Percentiles rank a stretch among this genome's conserved stretches.
These are phyloP conservation scores for Oegoconia quadripuncta DNA, from an alignment of 2,888 invertebrate species.

Conservation along the genomic window DNA sequence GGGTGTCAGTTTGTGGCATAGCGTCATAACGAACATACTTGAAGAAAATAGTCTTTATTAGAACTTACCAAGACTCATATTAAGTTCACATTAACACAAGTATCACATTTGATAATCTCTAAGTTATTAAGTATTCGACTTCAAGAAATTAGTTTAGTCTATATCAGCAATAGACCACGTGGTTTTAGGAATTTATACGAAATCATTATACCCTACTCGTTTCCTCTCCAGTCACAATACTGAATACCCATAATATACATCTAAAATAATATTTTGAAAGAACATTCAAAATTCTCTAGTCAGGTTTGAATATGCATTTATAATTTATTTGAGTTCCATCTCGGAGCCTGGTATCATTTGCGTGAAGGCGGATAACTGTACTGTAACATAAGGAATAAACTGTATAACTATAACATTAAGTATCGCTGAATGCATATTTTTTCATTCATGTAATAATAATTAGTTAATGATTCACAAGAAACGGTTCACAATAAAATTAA, in stretches of 20 bases:
- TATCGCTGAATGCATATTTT: conserved; percentile 66
- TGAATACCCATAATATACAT: neutral
- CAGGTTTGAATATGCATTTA: conserved; percentile 69
- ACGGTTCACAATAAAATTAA: conserved; percentile 1
- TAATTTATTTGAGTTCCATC: conserved; percentile 55
- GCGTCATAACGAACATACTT: too few species aligned
- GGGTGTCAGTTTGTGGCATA: too few species aligned
- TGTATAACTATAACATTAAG: conserved; percentile 19
- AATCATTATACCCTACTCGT: too few species aligned
- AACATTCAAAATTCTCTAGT: conserved; percentile 65
- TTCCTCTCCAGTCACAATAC: neutral
- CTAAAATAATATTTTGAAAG: neutral
- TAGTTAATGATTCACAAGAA: neutral
- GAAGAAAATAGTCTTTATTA: too few species aligned
- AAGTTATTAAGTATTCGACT: too few species aligned
- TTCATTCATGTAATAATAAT: conserved; percentile 52
- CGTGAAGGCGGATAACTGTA: conserved; percentile 49
- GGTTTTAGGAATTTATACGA: too few species aligned
- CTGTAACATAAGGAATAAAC: conserved; percentile 38
- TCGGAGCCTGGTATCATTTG: conserved; percentile 61
- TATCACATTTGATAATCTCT: too few species aligned
- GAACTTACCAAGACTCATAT: too few species aligned
- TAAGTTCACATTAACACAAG: too few species aligned
- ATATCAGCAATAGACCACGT: too few species aligned
- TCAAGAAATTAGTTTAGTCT: too few species aligned